Evolutionary conservation across 2,797 vertebrate species (phyloP).

Genomic region (Melopsittacus undulatus): DNA sequence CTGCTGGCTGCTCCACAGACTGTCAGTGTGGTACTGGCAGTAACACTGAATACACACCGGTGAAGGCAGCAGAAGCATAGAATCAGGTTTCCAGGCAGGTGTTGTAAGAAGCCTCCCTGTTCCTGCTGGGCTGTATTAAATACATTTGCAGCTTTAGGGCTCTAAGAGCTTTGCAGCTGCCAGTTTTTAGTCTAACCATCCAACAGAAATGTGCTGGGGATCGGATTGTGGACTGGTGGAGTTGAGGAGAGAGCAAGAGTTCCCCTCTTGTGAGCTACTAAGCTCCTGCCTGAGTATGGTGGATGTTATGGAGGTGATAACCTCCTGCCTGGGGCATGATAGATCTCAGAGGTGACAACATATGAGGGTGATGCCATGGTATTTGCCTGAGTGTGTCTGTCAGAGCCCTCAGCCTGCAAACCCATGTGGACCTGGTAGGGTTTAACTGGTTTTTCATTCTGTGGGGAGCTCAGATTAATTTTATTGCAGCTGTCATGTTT

Average conservation of each 20-base stretch:
- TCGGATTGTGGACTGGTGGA: not conserved
- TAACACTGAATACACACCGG: rapidly evolving
- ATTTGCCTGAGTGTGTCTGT: not conserved
- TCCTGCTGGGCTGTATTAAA: not conserved
- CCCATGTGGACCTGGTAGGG: not conserved
- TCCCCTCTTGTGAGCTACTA: not conserved
- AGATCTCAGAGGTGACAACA: not conserved
- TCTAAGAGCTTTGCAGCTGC: not conserved
- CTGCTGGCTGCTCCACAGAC: not conserved
- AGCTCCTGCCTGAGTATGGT: not conserved
- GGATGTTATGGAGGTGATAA: not conserved
- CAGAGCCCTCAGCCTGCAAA: not conserved
- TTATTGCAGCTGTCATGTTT: not conserved
- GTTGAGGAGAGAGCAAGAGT: not conserved
- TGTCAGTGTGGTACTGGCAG: not conserved
- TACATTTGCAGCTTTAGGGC: not conserved
- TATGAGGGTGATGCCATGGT: rapidly evolving
- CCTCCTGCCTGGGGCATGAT: not conserved
- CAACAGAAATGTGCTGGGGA: not conserved
- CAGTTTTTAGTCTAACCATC: not conserved
- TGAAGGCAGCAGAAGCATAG: not conserved
- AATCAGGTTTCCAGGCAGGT: not conserved
- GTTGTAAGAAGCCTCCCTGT: not conserved
- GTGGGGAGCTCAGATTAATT: not conserved
- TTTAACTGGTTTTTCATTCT: not conserved